Percentiles rank a stretch among this genome's conserved stretches.
phyloP scores from a whole-genome alignment of 2,113 vertebrate species.

The Spea multiplicata region DNA sequence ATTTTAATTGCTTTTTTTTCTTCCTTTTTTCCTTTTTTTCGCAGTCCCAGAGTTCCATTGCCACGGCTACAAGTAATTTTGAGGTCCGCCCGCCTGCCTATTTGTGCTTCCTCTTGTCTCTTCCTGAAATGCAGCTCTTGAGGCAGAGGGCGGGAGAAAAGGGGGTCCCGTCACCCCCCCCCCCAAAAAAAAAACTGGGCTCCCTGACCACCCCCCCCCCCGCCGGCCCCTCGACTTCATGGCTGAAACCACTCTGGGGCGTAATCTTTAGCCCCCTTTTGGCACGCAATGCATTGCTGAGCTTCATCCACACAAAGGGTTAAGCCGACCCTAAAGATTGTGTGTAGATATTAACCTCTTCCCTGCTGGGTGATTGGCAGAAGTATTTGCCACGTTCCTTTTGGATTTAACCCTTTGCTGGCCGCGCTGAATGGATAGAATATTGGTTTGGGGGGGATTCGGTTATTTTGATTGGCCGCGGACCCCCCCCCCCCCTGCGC shows the following conservation, averaged over 20 bases:
- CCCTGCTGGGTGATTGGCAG: no score
- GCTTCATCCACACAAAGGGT: no score
- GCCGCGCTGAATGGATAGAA: no score
- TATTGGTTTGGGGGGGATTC: no score
- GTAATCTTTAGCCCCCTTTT: not conserved
- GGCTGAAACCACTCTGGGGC: not conserved
- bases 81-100: slow-evolving; percentile 55
- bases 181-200: not conserved
- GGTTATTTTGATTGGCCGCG: no score
- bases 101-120: slow-evolving; percentile 26
- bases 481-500: not conserved
- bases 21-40: not conserved
- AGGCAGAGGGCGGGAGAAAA: not conserved
- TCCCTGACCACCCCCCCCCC: no score
- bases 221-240: not conserved
- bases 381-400: no score
- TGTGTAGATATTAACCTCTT: no score
- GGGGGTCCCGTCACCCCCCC: no score
- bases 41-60: slow-evolving; percentile 42
- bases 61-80: slow-evolving; percentile 65
- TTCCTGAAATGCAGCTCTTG: not conserved
- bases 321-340: no score
- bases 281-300: no score
- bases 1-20: not conserved
- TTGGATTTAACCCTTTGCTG: no score